Evolutionary conservation across 2,888 invertebrate genomes (phyloP), one percentile per base, ranked within the genome.

Genomic region (Polyommatus iphigenia): DNA sequence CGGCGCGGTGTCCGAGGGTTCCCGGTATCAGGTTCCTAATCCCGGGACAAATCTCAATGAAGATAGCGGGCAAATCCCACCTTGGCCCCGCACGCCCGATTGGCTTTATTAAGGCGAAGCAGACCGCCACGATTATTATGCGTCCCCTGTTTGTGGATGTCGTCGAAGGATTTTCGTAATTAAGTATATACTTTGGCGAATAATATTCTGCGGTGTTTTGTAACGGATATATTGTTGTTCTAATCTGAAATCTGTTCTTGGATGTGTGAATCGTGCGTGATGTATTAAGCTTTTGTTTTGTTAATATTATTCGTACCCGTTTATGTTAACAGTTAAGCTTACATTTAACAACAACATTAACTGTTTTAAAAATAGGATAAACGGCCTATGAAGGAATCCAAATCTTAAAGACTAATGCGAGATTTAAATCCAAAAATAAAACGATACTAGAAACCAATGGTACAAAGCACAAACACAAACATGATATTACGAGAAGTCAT

Each of bases 111-210:
- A 94, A 93, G 93, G 93, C 93, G 92, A 92, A 93, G 90, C 91
- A 92, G 92, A 91, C 93, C 93, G 93, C 93, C 91, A 93, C 92
- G 91, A 93, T 93, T 94, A 94, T 93, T 93, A 94, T 93, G 93
- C 93, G 92, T 91, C 91, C 93, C 91, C 91, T 92, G 93, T 93
- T 93, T 93, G 93, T 89, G 90, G 91, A 87, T 91, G 89, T 91
- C 89, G 87, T 90, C 73, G 73, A 59, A 87, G 89, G 92, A 92
- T 90, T 90, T 89, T 86, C 88, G 90, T 93, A 92, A 93, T 93
- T 93, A 93, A 92, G 91, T 90, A 89, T 88, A 89, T 90, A 87
- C 87, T 90, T 81, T 79, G 81, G 57, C 73, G 73, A 78, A 78
- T 77, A 73, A 77, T 78, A 78, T 46, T n/a, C 78, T n/a, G 41